These are phyloP conservation scores for Stegodyphus mimosarum DNA, from an alignment of 1,140 invertebrate genomes.

Conservation along the genomic window DNA sequence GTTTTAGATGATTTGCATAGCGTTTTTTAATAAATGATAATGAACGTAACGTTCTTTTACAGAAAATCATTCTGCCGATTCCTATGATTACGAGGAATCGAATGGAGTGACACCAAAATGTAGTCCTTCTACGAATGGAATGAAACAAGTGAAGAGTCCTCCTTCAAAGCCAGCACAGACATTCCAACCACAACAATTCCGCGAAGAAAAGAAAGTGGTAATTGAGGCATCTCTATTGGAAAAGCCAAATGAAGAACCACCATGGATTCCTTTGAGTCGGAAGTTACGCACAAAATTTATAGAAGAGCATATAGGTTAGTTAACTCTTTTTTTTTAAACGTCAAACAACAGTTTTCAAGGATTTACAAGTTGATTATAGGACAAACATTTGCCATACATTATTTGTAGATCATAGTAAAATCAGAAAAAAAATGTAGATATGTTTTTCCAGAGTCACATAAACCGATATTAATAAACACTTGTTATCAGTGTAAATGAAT, in stretches of 20 bases:
- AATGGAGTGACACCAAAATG: slow-evolving; percentile 12
- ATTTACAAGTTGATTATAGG: no score
- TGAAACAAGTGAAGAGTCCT: neutral
- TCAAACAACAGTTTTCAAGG: no score
- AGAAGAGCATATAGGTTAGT: slow-evolving; percentile 53
- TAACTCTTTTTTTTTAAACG: neutral
- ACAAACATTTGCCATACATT: no score
- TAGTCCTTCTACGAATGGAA: neutral
- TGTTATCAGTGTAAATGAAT: no score
- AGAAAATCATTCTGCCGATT: slow-evolving; percentile 44
- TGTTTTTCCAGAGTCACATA: no score
- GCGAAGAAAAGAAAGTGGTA: slow-evolving; percentile 14
- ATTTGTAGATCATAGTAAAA: no score
- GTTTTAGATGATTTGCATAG: no score
- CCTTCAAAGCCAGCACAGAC: neutral
- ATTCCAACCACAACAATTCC: neutral
- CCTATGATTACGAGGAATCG: slow-evolving; percentile 47
- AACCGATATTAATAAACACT: no score
- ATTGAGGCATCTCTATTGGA: neutral
- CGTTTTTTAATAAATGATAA: no score
- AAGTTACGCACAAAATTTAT: slow-evolving; percentile 57
- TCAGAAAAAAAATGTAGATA: no score
- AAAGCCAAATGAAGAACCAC: slow-evolving; percentile 12
- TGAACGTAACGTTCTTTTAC: neutral
- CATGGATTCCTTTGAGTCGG: slow-evolving; percentile 44